Base-by-base conservation (phyloP, 2,888 invertebrate genomes). In the Nemoura dubitans region DNA sequence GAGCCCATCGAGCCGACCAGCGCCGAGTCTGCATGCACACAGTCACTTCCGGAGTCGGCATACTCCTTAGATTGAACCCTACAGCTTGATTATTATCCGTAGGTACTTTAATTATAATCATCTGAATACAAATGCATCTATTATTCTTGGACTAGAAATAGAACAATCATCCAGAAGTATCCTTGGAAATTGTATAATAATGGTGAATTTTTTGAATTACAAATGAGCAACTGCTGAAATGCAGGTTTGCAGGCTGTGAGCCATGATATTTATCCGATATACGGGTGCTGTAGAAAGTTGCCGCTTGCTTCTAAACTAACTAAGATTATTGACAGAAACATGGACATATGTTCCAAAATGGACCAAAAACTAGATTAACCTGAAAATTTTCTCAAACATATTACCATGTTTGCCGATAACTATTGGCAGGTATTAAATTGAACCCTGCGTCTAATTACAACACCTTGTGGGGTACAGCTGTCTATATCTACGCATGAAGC, bases 101-200 rank as follows among this genome's bases (percentile, higher is more conserved):
- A n/a, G n/a, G n/a, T n/a, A 21, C 36, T 7, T 59, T 59, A 59
- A 59, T 59, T 59, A 59, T 59, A 59, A 59, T 59, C 16, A 59
- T 59, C 59, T 21, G 16, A 59, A 21, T 21, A 14, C 59, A 59
- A 59, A 59, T 59, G 59, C 59, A 59, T 59, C 59, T 59, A 59
- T 59, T 59, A 59, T 59, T 59, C 59, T 10, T 59, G 6, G 21
- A 14, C 59, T 59, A 59, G 59, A 59, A 59, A 59, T 59, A 59
- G 59, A 59, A 59, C 59, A 59, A 59, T 59, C 59, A 59, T 59
- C 59, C 21, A 59, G 59, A 21, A 59, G 59, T 59, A 59, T 59
- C 59, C 59, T 59, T 59, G 59, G 14, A 59, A 59, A 59, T 59
- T 59, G 59, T 59, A 59, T 59, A 59, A 59, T 59, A 59, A 59